Percentiles rank a stretch among this genome's conserved stretches.
phyloP scores from a whole-genome alignment of 2,888 invertebrate species.

The Drosophila anomalipes region DNA sequence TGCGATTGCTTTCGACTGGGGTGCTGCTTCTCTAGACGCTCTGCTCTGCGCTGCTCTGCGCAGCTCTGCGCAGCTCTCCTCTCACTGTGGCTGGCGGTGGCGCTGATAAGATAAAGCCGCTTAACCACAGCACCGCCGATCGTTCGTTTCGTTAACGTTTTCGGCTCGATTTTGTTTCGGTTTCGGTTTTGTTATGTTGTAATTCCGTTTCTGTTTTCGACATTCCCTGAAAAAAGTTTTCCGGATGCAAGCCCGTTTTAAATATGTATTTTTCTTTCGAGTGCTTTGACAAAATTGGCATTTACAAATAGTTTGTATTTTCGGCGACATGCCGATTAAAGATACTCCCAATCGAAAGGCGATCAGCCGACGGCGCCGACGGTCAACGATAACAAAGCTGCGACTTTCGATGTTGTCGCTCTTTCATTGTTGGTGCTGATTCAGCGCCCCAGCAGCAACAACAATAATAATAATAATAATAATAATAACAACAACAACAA shows the following conservation, averaged over 20 bases:
- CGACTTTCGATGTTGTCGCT: slow-evolving; percentile 22
- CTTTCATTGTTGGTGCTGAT: slow-evolving; percentile 34
- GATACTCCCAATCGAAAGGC: slow-evolving; percentile 16
- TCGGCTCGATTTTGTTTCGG: slow-evolving; percentile 12
- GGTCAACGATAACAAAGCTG: slow-evolving; percentile 34
- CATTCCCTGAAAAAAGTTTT: slow-evolving; percentile 20
- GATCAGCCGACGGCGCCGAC: slow-evolving; percentile 29
- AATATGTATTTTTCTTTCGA: slow-evolving; percentile 8
- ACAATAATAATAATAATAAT: no score
- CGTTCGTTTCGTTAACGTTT: slow-evolving; percentile 16
- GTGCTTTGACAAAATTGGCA: slow-evolving; percentile 11
- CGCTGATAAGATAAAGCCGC: slow-evolving; percentile 51
- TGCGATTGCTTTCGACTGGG: slow-evolving; percentile 2
- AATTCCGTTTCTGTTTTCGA: slow-evolving; percentile 2
- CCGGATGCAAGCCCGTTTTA: slow-evolving; percentile 19
- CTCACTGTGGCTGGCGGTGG: slow-evolving; percentile 7
- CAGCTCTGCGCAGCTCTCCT: neutral
- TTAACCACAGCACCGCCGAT: slow-evolving; percentile 35
- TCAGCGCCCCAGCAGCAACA: slow-evolving; percentile 13
- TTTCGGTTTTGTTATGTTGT: slow-evolving; percentile 20
- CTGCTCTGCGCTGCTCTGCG: neutral
- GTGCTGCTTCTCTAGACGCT: neutral
- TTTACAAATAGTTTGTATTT: slow-evolving; percentile 1
- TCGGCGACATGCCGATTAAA: slow-evolving; percentile 28
- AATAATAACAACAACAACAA: slow-evolving; percentile 1